Base-by-base conservation (phyloP, 2,113 vertebrate genomes). In the Tetrax tetrax region DNA sequence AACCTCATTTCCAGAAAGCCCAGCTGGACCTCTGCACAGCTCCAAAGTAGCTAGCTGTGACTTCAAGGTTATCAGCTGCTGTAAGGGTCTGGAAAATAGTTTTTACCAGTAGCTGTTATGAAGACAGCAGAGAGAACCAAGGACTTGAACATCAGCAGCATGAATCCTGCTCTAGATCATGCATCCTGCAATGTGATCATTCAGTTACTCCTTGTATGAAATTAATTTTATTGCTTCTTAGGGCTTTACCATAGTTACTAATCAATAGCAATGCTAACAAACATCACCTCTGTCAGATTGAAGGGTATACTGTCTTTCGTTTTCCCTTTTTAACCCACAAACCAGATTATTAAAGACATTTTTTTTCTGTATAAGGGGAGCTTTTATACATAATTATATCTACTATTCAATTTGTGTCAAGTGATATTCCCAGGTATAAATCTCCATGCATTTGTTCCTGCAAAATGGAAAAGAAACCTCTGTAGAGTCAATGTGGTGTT, bases 321-420 rank as follows among this genome's bases (percentile, higher is more conserved):
- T 89, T 95, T 90, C 76, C 38, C 66, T 94, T 90, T 78, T 81
- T 38, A 89, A 92, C 23, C 51, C 69, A 41, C 72, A 90, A 92
- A 70, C 33, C 28, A 95, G 69, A 75, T 78, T 80, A 45, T 90
- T 91, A 66, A 91, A 85, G 31, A 1, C 21, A 64, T 41, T 56
- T 71, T 68, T 87, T 57, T 48, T 1, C 63, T 64, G 21, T 41
- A 91, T 70, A 64, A 81, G 59, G 60, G 82, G 80, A 94, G 65
- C 61, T 91, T 94, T 89, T 87, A 87, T 64, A 56, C 56, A 22
- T 94, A 91, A 94, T 96, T 96, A 75, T 64, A 87, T 51, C 37
- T 60, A 37, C 72, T 72, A 84, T 82, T 92, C 69, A 75, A 29
- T 94, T 89, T 84, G 27, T 82, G 65, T 90, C 65, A 80, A 91